Evolutionary conservation across 2,888 invertebrate genomes (phyloP).

Genomic region (Pandemis corylana): DNA sequence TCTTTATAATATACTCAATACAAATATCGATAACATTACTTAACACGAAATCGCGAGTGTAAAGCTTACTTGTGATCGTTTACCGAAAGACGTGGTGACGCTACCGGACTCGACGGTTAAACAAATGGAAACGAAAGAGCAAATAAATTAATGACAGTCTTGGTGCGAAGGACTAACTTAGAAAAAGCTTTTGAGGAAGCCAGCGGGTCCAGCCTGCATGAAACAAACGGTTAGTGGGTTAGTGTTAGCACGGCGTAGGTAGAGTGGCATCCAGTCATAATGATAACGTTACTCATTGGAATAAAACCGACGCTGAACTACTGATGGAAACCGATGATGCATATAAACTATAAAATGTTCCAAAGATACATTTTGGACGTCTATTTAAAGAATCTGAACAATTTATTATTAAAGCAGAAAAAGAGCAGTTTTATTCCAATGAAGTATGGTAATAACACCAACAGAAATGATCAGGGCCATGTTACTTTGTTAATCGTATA

Average conservation of each 20-base stretch:
- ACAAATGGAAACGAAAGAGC: constrained; percentile 72
- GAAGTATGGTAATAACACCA: background rate
- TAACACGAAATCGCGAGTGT: constrained; percentile 72
- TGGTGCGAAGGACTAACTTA: constrained; percentile 87
- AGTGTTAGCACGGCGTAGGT: constrained; percentile 34
- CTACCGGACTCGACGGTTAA: constrained; percentile 72
- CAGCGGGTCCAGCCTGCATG: constrained; percentile 94
- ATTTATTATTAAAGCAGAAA: background rate
- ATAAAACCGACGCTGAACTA: background rate
- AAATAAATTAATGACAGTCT: constrained; percentile 82
- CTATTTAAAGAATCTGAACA: background rate
- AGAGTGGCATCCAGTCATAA: constrained; percentile 47
- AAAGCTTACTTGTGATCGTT: constrained; percentile 68
- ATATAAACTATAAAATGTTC: background rate
- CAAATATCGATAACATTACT: constrained; percentile 65
- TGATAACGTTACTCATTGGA: background rate
- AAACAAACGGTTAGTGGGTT: constrained; percentile 61
- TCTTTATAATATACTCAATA: constrained; percentile 76
- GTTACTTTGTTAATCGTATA: no score
- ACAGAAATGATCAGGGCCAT: no score
- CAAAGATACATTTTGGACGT: background rate
- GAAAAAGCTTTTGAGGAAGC: constrained; percentile 98
- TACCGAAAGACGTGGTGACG: constrained; percentile 71
- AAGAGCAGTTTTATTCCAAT: background rate
- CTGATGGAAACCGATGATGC: background rate